A percentile compares a stretch with the other conserved stretches of the same genome.
Evolutionary conservation across 1,140 invertebrate genomes (phyloP).

Genomic region (Acromyrmex charruanus): DNA sequence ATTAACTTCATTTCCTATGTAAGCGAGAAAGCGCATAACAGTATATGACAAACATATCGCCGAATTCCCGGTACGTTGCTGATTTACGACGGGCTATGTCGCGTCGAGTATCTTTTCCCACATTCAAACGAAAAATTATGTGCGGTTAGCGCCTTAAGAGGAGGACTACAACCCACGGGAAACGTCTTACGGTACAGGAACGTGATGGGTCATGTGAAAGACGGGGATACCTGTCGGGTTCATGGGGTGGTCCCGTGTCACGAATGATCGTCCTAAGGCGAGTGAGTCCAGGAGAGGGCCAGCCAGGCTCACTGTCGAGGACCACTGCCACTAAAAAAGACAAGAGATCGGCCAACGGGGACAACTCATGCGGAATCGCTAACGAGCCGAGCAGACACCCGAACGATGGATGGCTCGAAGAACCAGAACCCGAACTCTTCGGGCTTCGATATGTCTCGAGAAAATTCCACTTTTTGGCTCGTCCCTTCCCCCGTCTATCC

Average conservation of each 20-base stretch:
- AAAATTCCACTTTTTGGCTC: conserved; percentile 69
- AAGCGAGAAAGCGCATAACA: not conserved
- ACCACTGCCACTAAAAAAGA: conserved; percentile 75
- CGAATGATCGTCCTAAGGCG: conserved; percentile 62
- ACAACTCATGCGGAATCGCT: conserved; percentile 84
- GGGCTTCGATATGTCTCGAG: conserved; percentile 65
- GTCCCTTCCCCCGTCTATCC: not conserved
- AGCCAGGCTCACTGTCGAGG: conserved; percentile 50
- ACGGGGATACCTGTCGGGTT: conserved; percentile 82
- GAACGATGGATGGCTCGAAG: conserved; percentile 82
- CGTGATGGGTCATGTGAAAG: conserved; percentile 81
- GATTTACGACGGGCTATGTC: conserved; percentile 45
- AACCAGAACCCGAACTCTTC: conserved; percentile 63
- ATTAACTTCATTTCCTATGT: conserved; percentile 8
- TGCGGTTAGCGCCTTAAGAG: conserved; percentile 71
- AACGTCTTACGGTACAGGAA: conserved; percentile 57
- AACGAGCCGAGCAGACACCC: conserved; percentile 83
- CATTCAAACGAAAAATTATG: conserved; percentile 67
- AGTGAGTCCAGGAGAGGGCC: conserved; percentile 49
- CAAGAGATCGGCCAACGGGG: conserved; percentile 74
- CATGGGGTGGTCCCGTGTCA: conserved; percentile 84
- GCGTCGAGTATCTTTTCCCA: conserved; percentile 59
- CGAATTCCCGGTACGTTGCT: conserved; percentile 35
- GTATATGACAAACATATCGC: not conserved
- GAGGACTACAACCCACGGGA: conserved; percentile 57